Base-by-base conservation (phyloP, 2,888 invertebrate genomes). In the Lasius platythorax region DNA sequence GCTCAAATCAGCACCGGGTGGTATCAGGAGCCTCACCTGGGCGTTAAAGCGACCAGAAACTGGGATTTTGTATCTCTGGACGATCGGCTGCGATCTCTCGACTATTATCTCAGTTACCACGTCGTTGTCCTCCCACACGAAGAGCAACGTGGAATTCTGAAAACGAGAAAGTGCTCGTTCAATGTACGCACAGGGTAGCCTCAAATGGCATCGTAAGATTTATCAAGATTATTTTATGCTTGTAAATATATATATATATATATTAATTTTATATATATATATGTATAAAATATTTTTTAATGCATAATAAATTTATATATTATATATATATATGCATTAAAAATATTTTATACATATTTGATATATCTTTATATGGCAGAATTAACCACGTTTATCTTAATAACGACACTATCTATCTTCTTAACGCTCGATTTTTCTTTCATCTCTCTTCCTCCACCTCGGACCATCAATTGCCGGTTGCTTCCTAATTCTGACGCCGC, bases 11-110 rank as follows among this genome's bases (percentile, higher is more conserved):
- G 98, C 96, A 91, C 97, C 96, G 0, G 96, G 96, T 0, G 98
- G 98, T 67, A 98, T 95, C 93, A 97, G 96, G 53, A 98, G 95
- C 86, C 96, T 96, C 0, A 98, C 98, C 87, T 97, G 97, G 1
- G 98, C 98, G 56, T 96, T 96, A 70, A 96, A 96, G 3, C 96
- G 97, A n/a, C 96, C 96, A 0, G 96, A 96, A 5, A 98, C 95
- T 0, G 96, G 96, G 43, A 98, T 96, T 4, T 96, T 95, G 70
- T 97, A 94, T 74, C 97, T 96, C 89, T 97, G 95, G 0, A 96
- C 96, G 5, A 95, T 95, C 0, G 98, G 98, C 70, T 97, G 92
- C 0, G 94, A 93, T 83, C 96, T 96, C 58, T 95, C 93, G 0
- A 94, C 92, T 6, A 97, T 92, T 68, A 96, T 92, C 1, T 95